Percentiles rank a stretch among this genome's conserved stretches.
Evolutionary conservation across 2,888 invertebrate species (phyloP).

Genomic region (Celastrina argiolus): DNA sequence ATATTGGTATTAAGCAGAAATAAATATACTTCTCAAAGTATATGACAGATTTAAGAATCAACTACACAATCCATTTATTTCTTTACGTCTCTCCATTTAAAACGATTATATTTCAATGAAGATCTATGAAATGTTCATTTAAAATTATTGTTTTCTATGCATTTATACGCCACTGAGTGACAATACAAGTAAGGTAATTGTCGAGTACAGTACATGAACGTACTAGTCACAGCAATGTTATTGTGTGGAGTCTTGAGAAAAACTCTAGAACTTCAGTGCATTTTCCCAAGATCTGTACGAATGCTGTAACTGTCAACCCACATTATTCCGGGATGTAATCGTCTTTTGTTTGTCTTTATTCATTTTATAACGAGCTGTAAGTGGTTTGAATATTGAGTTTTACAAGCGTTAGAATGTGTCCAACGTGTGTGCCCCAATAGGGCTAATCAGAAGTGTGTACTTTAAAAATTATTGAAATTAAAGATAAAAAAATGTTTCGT

Average conservation of each 20-base stretch:
- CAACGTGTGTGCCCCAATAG: no score
- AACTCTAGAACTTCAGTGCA: background rate
- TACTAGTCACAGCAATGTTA: background rate
- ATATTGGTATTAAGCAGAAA: no score
- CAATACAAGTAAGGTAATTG: background rate
- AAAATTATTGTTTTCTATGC: background rate
- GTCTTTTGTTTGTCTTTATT: background rate
- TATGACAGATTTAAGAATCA: no score
- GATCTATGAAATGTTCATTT: background rate
- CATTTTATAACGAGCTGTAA: background rate
- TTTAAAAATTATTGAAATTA: no score
- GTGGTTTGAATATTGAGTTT: background rate
- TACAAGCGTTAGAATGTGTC: background rate
- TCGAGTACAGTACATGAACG: background rate
- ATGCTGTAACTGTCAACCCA: conserved; percentile 2
- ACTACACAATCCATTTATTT: no score
- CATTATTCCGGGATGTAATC: conserved; percentile 4
- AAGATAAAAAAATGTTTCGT: no score
- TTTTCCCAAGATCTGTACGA: conserved; percentile 1
- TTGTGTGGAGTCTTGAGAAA: background rate
- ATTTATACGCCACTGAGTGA: background rate
- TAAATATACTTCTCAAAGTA: no score
- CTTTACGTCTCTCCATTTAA: no score
- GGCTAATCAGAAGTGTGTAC: no score
- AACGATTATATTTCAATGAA: no score